Conservation (phyloP, 2,797 vertebrate species). For the Trachops cirrhosus region DNA sequence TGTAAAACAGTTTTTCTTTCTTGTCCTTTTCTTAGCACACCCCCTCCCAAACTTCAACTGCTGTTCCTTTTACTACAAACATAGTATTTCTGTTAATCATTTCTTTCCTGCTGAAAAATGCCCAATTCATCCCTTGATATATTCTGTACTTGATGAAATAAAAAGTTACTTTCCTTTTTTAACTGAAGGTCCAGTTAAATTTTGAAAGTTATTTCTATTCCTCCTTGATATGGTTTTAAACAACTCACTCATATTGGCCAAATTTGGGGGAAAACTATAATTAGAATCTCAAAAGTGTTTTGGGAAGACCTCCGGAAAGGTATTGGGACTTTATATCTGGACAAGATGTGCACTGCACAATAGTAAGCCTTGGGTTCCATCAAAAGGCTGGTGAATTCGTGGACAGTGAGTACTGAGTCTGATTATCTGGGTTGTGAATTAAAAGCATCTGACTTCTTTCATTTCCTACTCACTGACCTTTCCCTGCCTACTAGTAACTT, state of each 20-base stretch:
- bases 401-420: background rate
- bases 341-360: background rate
- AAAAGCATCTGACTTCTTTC: background rate
- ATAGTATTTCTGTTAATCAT: slow-evolving; percentile 72
- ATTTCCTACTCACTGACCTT: background rate
- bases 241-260: background rate
- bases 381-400: background rate
- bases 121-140: slow-evolving; percentile 68
- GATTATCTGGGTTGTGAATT: background rate
- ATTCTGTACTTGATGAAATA: background rate
- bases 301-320: background rate
- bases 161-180: background rate
- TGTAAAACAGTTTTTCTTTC: slow-evolving; percentile 76
- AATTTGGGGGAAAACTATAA: background rate
- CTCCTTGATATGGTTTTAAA: background rate
- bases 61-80: slow-evolving; percentile 67
- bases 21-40: slow-evolving; percentile 69
- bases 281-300: background rate
- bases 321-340: background rate
- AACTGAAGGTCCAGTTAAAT: background rate
- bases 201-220: background rate
- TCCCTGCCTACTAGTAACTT: background rate
- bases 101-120: slow-evolving; percentile 79
- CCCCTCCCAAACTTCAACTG: slow-evolving; percentile 70
- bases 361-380: background rate